Evolutionary conservation across 1,140 invertebrate species (phyloP), one percentile per base, ranked within the genome.

Genomic region (Drosophila tristis): DNA sequence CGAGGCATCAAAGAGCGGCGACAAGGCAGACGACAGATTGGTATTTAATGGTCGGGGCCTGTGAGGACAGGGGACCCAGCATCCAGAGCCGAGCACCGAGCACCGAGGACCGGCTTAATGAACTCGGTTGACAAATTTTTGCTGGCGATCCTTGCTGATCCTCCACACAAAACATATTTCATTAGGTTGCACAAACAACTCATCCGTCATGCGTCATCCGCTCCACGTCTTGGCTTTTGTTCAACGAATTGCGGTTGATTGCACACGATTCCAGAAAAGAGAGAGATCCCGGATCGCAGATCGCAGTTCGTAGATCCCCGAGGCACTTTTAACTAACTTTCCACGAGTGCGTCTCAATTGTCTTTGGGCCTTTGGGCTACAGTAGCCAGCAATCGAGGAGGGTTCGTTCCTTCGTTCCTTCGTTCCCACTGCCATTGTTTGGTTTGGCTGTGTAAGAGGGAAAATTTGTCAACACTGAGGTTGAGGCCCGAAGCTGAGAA

Each of bases 161-260:
- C 84, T 87, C 23, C 56, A 53, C 42, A 47, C 66, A 80, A 82
- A 71, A 54, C 67, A 45, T 9, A 65, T 86, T 86, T 74, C 82
- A 87, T 87, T 86, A 82, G 82, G 81, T 81, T 86, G 81, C 78
- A 70, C 81, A 86, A 86, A 86, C 82, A 86, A 65, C 82, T 78
- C 61, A 85, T 77, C 62, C 80, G 47, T 63, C 74, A 51, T 66
- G 31, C 55, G 43, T 61, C 56, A 45, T 49, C 15, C 45, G 11
- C 44, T 23, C 60, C 35, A 26, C 42, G 20, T 65, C 59, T 51
- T 39, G 9, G 11, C 42, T 63, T 57, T 90, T 90, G 87, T 90
- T 78, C 57, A 68, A 66, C 67, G 77, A 78, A 90, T 73, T 90
- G 87, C 82, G 87, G 87, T 90, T 90, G 87, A 87, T 90, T 89